Base-by-base conservation (phyloP, 2,113 vertebrate species). In the Theristicus caerulescens region DNA sequence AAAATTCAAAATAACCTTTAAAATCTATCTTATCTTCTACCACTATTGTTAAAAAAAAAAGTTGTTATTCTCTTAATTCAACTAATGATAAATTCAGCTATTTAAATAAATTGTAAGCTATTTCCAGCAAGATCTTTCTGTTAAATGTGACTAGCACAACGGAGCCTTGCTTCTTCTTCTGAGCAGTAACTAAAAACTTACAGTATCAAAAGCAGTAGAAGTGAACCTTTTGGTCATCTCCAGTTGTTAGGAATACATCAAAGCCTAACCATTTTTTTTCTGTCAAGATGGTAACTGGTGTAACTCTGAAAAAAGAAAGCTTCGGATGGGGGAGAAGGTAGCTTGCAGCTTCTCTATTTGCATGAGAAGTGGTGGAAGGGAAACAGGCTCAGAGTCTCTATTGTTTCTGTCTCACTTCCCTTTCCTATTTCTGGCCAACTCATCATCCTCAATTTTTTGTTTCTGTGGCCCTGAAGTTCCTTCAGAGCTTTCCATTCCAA, bases 351-450 rank as follows among this genome's bases (percentile, higher is more conserved):
- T 54, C 16, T 46, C 27, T 54, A 1, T 55, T 70, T 80, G 26
- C 51, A 10, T 91, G n/a, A 73, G 31, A 77, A 77, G 27, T 10
- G 4, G 15, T 65, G 5, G 9, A 85, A 70, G 25, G n/a, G 25
- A 64, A 69, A 73, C 6, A 0, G 0, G 3, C 31, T 67, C 16
- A 70, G 17, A 32, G 16, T 13, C 31, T 57, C 22, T 16, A 1
- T 27, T 57, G 17, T 47, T 72, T 62, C 57, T 5, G 0, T 76
- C 32, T 66, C 34, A 31, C 7, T 83, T 27, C 4, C 4, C 9
- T 66, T 46, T 66, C 27, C 14, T 27, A 21, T 79, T 65, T 26
- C 27, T 70, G 66, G 7, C n/a, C 36, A 72, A 20, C 22, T 27
- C 12, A 51, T 12, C 38, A 49, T 70, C 29, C 18, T 34, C 10